Evolutionary conservation across 2,113 vertebrate species (phyloP), one percentile per base, ranked within the genome.

Genomic region (Tachycineta bicolor): DNA sequence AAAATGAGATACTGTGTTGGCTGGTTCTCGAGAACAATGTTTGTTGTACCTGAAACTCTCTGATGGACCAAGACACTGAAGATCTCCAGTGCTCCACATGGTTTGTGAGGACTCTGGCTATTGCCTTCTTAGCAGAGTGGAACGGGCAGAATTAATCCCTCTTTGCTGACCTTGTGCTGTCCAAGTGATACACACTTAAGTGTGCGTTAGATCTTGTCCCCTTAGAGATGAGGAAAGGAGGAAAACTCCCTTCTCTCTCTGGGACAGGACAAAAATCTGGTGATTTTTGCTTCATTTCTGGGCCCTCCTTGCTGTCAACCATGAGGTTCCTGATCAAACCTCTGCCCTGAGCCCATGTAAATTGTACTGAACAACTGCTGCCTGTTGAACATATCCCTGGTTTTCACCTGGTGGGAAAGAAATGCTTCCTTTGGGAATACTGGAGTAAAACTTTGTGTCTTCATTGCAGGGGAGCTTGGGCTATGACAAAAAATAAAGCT

Each of bases 161-260:
- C 0, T 46, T 68, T 60, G 8, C 59, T 71, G 44, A 21, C 52
- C 25, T 49, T 43, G 16, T 60, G 26, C 39, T 65, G 77, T 37
- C 46, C 69, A 49, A 52, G 28, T 22, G 37, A 18, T 14, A 4
- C 10, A 37, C 16, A 16, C 9, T 39, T 26, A 6, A 0, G 5
- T 70, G 79, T 76, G 37, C 39, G 10, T 62, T 43, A 4, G 11
- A 83, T 18, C 56, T 39, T 68, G 52, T 76, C 56, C 69, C 24
- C 9, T 90, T 28, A 49, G 23, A 64, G 44, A 18, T 0, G 5
- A 70, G 10, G 28, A 59, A 59, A 49, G 46, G 8, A 56, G 13
- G 16, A 83, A 85, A 77, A 49, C 25, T 44, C 15, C n/a, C 62
- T 74, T 24, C 64, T n/a, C 55, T 53, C 1, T 18, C 23, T 53